Evolutionary conservation across 2,113 vertebrate species (phyloP), one percentile per base, ranked within the genome.

Genomic region (Callaeas wilsoni): DNA sequence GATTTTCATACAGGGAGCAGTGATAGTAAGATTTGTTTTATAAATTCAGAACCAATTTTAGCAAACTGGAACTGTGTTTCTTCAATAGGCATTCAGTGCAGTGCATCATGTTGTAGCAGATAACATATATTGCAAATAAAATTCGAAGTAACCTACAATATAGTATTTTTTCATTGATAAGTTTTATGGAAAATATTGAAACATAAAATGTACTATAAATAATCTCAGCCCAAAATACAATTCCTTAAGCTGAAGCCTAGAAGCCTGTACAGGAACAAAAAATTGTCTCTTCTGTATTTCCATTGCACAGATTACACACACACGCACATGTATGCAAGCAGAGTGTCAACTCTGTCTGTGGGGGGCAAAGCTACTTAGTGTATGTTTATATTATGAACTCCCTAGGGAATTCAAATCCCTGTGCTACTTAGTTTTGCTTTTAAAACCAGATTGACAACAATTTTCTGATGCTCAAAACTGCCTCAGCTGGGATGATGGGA

Each of bases 111-210:
- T 56, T 67, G 42, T 41, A 75, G 35, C 47, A 89, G 12, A 41
- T 88, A 86, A 81, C 37, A 37, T 1, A 10, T 62, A 62, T 23
- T 49, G 9, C 19, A 94, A 86, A 56, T 64, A 32, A 49, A 87
- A 92, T 94, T 96, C 71, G 87, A 87, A 74, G 93, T 93, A 78
- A 67, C 16, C 12, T 47, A 49, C 67, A 95, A 42, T n/a, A 77
- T 11, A 57, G 7, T 46, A 47, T 13, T 12, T 37, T 47, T 73
- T 84, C 47, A 89, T 78, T 30, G 52, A 50, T 16, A 35, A 93
- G 23, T 75, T 78, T 97, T 90, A 89, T 87, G 56, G 92, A 91
- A 96, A 91, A 37, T n/a, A 83, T 62, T 69, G 70, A 96, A 96
- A 90, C 44, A 88, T 52, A 91, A 96, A 95, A 76, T 52, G 14